These are phyloP conservation scores for Motacilla alba DNA, from an alignment of 2,113 vertebrate genomes.

Conservation along the genomic window DNA sequence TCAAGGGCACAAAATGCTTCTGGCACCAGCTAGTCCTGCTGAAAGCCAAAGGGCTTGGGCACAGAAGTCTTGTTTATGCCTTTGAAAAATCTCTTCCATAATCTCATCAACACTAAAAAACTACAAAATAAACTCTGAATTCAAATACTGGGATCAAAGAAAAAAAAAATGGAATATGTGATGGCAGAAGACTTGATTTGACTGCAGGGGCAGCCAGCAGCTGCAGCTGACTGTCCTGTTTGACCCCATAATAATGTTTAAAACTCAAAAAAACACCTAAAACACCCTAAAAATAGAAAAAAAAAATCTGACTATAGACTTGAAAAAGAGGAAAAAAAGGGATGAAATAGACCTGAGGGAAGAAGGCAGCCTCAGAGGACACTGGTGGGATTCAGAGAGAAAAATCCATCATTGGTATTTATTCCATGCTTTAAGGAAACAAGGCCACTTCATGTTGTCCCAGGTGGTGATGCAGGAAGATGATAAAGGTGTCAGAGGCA, in stretches of 20 bases:
- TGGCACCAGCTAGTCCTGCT: neutral
- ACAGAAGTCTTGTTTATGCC: neutral
- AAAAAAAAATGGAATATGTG: neutral
- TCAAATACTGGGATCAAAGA: neutral
- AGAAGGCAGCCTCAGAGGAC: neutral
- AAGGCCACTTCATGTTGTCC: neutral
- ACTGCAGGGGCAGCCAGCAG: neutral
- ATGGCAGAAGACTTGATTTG: neutral
- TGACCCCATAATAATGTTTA: neutral
- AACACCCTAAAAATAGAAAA: neutral
- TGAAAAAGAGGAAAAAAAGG: neutral
- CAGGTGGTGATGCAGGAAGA: neutral
- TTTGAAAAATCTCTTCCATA: slow-evolving; percentile 2
- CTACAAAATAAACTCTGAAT: neutral
- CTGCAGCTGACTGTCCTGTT: neutral
- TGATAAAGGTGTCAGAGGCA: neutral
- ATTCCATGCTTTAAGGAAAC: neutral
- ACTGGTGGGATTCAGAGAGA: neutral
- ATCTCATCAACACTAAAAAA: neutral
- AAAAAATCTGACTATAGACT: neutral
- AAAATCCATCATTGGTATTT: neutral
- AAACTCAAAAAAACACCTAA: neutral
- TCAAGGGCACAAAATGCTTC: neutral
- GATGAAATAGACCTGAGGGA: neutral
- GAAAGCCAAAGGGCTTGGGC: neutral